Conservation (phyloP, 2,797 vertebrate genomes). For the Nannoperca obscura region DNA sequence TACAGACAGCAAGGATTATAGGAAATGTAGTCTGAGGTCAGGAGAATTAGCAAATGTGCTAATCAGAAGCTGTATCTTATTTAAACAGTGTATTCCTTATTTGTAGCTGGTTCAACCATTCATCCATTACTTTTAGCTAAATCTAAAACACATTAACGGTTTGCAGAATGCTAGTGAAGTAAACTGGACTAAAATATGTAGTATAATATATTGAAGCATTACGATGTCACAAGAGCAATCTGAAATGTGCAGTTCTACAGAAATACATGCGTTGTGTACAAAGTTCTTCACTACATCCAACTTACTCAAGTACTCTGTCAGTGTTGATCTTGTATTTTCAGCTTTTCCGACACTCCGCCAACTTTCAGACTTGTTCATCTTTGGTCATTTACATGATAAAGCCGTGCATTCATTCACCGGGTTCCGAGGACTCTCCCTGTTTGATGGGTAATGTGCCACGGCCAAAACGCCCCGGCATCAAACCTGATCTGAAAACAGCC, state of each 20-base stretch:
- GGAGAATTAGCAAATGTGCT: background rate
- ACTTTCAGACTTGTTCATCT: conserved; percentile 41
- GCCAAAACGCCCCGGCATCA: conserved; percentile 49
- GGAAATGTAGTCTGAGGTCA: conserved; percentile 1
- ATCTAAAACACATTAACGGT: too few species aligned
- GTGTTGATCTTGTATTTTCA: conserved; percentile 17
- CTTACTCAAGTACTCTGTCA: conserved; percentile 12
- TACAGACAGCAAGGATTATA: background rate
- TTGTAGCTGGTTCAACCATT: background rate
- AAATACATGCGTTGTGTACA: background rate
- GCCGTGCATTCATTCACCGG: conserved; percentile 21
- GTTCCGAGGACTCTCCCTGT: conserved; percentile 16
- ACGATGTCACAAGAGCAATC: background rate
- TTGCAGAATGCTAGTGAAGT: background rate
- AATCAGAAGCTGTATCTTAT: background rate
- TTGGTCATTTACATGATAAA: conserved; percentile 41
- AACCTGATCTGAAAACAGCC: conserved; percentile 57
- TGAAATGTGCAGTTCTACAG: background rate
- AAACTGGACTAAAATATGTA: background rate
- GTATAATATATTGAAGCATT: background rate
- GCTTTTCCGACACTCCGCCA: conserved; percentile 30
- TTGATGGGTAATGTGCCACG: conserved; percentile 54
- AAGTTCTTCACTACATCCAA: conserved; percentile 2
- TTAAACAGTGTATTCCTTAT: background rate
- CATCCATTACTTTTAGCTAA: background rate